Conservation (phyloP, 1,140 invertebrate genomes). For the Zophobas morio region DNA sequence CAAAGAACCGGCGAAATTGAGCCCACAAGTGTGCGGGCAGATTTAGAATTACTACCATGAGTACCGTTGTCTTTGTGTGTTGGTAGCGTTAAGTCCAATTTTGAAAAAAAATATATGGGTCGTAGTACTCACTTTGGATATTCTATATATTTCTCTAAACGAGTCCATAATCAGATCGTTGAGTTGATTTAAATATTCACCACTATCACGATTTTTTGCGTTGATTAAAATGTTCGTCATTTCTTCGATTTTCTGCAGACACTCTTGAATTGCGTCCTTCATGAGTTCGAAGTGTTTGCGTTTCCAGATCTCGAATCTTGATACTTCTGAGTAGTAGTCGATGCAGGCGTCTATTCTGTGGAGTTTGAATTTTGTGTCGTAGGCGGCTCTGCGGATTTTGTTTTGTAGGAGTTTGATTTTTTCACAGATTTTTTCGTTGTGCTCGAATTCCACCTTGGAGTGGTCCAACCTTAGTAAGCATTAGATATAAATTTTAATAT, state of each 20-base stretch:
- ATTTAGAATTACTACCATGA: constrained; percentile 4
- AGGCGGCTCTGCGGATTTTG: constrained; percentile 3
- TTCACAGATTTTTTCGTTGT: constrained; percentile 14
- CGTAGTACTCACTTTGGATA: background rate
- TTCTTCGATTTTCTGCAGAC: constrained; percentile 8
- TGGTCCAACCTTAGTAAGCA: background rate
- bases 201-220: background rate
- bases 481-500: no score
- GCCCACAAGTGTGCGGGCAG: constrained; percentile 61
- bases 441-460: constrained; percentile 7
- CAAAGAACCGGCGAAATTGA: constrained; percentile 59
- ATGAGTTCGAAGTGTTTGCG: constrained; percentile 17
- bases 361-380: constrained; percentile 1
- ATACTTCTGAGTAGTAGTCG: constrained; percentile 3
- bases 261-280: constrained; percentile 3
- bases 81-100: no score
- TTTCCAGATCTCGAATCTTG: constrained; percentile 10
- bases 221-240: background rate
- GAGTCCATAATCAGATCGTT: constrained; percentile 3
- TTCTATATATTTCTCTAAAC: background rate
- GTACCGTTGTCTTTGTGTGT: no score
- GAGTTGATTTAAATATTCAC: background rate
- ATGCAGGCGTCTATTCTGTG: constrained; percentile 7
- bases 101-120: no score
- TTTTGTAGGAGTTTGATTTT: background rate